Evolutionary conservation across 2,888 invertebrate genomes (phyloP), one percentile per base, ranked within the genome.

Genomic region (Griposia aprilina): DNA sequence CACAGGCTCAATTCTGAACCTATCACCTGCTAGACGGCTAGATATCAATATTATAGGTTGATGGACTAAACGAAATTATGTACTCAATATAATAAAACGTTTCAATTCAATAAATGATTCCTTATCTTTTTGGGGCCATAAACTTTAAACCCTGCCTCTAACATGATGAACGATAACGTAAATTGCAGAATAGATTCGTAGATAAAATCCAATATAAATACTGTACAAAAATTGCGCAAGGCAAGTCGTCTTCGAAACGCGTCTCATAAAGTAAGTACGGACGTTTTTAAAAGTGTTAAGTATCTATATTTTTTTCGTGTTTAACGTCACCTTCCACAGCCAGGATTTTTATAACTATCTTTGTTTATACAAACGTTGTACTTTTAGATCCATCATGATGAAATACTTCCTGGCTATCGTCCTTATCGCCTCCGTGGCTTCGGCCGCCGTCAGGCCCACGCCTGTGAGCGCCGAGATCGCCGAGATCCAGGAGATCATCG

Each of bases 361-460:
- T 30, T 41, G 59, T 59, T 82, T 52, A 45, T 57, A 41, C 13
- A 59, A 55, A 62, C 2, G 6, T 45, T 76, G 4, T 45, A 59
- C 10, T 86, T 86, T 13, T 90, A 93, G 91, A 86, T 87, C 69
- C 87, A 88, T 80, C 86, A 92, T 89, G 66, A 95, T 95, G 95
- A 95, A 95, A 92, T 94, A 89, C 93, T 89, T 95, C 87, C 66
- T 94, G 57, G 93, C 92, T 70, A 88, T 95, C 88, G 93, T 93
- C 70, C 88, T 94, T 63, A 89, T 94, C 90, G 94, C 90, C 86
- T 89, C 93, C 84, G 94, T 93, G 91, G 94, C 94, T 68, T 92
- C 93, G 84, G 93, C 93, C 82, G 89, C 89, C 70, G 67, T 83
- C 74, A 13, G 1, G 57, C 69, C 90, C 59, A 90, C 84, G 77